phyloP scores from a whole-genome alignment of 2,113 vertebrate genomes.

The Ictalurus punctatus region DNA sequence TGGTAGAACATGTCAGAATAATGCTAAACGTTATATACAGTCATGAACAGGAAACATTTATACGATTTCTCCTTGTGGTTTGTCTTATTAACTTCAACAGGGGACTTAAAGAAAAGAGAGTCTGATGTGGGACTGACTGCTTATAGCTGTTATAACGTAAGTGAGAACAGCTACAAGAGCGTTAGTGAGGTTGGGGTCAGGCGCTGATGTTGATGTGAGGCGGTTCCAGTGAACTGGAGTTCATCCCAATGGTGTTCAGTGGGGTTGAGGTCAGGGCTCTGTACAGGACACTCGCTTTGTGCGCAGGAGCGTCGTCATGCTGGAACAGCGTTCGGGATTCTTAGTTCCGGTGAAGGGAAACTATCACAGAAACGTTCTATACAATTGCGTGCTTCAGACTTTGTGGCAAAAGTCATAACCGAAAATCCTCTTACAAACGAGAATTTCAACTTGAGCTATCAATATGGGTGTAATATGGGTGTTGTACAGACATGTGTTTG shows the following conservation, averaged over 20 bases:
- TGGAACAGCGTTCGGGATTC: background rate
- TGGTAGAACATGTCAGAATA: background rate
- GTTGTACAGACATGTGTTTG: background rate
- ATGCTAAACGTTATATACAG: background rate
- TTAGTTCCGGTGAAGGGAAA: background rate
- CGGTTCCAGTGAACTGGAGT: background rate
- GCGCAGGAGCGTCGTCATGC: background rate
- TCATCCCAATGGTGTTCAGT: background rate
- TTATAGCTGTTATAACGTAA: background rate
- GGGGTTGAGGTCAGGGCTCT: background rate
- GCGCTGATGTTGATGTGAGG: background rate
- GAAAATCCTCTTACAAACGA: background rate
- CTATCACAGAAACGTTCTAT: background rate
- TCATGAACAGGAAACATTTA: background rate
- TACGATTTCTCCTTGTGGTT: background rate
- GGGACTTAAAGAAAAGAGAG: background rate
- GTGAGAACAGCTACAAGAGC: background rate
- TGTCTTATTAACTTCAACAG: background rate
- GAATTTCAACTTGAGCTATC: constrained; percentile 17
- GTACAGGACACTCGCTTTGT: background rate
- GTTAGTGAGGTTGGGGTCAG: background rate
- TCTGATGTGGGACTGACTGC: background rate
- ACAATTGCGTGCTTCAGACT: background rate
- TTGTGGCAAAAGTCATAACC: background rate
- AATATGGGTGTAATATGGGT: background rate